phyloP scores from a whole-genome alignment of 2,113 vertebrate genomes.

The Scytalopus superciliaris region DNA sequence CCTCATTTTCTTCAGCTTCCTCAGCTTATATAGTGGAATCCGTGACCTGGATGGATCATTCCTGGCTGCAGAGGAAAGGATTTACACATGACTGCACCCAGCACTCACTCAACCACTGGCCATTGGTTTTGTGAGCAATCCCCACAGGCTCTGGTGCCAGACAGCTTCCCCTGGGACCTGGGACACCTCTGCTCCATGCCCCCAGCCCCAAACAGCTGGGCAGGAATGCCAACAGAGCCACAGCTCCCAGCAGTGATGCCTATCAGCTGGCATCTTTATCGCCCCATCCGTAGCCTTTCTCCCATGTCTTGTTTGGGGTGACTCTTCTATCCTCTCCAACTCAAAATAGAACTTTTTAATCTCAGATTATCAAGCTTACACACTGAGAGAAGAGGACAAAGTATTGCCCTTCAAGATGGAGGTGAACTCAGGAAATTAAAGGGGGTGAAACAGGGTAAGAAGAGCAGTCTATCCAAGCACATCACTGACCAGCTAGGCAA shows the following conservation, averaged over 20 bases:
- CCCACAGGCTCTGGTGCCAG: background rate
- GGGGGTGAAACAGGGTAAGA: background rate
- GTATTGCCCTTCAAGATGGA: background rate
- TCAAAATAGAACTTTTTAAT: background rate
- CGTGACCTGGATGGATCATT: background rate
- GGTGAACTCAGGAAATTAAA: background rate
- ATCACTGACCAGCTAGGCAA: background rate
- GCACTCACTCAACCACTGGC: fast-evolving
- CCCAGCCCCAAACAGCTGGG: background rate
- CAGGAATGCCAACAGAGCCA: background rate
- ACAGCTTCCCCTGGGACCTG: background rate
- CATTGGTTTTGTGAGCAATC: background rate
- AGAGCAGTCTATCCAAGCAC: background rate
- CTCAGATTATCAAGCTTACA: background rate
- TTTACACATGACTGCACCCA: background rate
- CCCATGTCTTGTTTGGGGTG: background rate
- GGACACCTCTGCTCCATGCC: background rate
- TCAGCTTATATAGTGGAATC: background rate
- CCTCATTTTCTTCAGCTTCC: background rate
- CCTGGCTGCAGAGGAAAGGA: background rate
- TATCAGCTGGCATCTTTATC: background rate
- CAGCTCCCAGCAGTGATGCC: background rate
- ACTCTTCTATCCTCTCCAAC: background rate
- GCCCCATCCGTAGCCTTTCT: fast-evolving
- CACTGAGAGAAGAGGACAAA: background rate